A percentile compares a stretch with the other conserved stretches of the same genome.
Conservation (phyloP, 2,113 vertebrate genomes). For the Clarias magur region DNA sequence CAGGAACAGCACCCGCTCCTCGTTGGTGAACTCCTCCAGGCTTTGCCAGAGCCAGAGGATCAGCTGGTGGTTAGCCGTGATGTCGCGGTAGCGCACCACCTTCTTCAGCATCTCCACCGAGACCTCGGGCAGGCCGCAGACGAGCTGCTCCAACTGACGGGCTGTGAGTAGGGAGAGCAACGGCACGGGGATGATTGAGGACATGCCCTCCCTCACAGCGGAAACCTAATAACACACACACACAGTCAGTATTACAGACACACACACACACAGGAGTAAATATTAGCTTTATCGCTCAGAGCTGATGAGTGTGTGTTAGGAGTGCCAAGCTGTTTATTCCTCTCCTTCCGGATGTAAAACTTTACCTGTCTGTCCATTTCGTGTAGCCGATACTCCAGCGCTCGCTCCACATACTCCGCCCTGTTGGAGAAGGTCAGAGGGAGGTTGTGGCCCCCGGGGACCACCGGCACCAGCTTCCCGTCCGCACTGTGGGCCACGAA, state of each 20-base stretch:
- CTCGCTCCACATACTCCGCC: constrained; percentile 77
- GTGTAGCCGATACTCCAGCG: constrained; percentile 76
- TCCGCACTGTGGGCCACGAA: constrained; percentile 77
- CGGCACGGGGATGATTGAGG: constrained; percentile 78
- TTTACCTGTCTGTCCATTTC: constrained; percentile 80
- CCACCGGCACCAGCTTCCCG: constrained; percentile 75
- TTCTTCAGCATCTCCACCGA: constrained; percentile 79
- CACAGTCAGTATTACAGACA: neutral
- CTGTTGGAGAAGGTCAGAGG: constrained; percentile 74
- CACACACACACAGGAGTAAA: neutral
- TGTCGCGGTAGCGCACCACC: constrained; percentile 80
- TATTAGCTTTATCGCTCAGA: neutral
- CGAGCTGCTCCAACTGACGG: constrained; percentile 79
- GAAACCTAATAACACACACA: constrained; percentile 63
- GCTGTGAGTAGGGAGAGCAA: constrained; percentile 79
- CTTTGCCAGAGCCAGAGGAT: constrained; percentile 81
- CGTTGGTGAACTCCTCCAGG: constrained; percentile 80
- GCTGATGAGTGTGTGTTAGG: neutral
- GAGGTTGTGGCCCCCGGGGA: constrained; percentile 76
- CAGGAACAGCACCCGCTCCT: constrained; percentile 80
- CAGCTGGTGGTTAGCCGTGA: constrained; percentile 77
- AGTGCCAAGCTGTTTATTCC: neutral
- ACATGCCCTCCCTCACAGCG: constrained; percentile 80
- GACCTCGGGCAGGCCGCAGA: constrained; percentile 79
- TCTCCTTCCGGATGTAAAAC: neutral